Evolutionary conservation across 1,140 invertebrate genomes (phyloP), one percentile per base, ranked within the genome.

Genomic region (Scaptomyza hsui): DNA sequence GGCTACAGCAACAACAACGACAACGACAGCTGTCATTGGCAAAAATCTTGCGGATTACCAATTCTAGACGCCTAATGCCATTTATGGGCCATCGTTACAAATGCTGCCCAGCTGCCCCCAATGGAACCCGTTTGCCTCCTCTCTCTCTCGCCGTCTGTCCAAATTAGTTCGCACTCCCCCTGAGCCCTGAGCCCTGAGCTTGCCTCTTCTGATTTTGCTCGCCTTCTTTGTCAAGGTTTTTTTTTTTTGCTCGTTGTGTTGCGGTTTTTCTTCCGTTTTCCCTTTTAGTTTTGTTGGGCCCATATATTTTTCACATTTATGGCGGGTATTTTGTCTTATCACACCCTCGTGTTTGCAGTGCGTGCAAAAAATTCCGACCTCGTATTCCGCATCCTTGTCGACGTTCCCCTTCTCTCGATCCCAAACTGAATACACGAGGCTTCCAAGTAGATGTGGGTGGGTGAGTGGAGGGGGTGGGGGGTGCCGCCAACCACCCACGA

Each of bases 221-320:
- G 64, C 37, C 69, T 78, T 39, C 70, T 68, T 74, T 67, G 19
- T 39, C 39, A 39, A 75, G 42, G 53, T 52, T 55, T 74, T 60
- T 10, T 19, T 19, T 37, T 10, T 42, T 51, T 4, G 41, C 32
- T 53, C 44, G 24, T 69, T 63, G 18, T 48, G 47, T 57, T 47
- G 60, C 39, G 64, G 47, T 68, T 62, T 75, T 69, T 78, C 78
- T 88, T 69, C 71, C 72, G 68, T 76, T 80, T 85, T 65, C 76
- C 70, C 75, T 78, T 80, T 77, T 68, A 75, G 67, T 83, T 85
- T 59, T n/a, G n/a, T n/a, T n/a, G n/a, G 72, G 80, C 69, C 80
- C 80, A 85, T 89, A 89, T 89, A 89, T 89, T 89, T 89, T 89
- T 89, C 85, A 89, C 85, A 89, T 89, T 89, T 89, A 89, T 86